A percentile compares a stretch with the other conserved stretches of the same genome.
phyloP scores from a whole-genome alignment of 2,797 vertebrate species.

The Bucorvus abyssinicus region DNA sequence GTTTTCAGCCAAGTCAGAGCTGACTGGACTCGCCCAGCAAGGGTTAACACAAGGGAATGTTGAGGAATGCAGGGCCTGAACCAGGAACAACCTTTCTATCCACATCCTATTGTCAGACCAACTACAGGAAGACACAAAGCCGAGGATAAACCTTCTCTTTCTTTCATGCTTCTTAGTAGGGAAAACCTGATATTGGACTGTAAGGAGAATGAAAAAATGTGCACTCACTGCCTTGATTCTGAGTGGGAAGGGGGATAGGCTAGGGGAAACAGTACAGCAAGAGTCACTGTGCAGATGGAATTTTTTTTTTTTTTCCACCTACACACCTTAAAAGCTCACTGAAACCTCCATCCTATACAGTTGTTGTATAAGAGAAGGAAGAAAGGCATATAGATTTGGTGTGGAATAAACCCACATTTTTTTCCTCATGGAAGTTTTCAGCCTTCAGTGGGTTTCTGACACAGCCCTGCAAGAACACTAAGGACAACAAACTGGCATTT shows the following conservation, averaged over 20 bases:
- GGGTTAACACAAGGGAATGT: background rate
- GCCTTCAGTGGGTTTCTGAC: background rate
- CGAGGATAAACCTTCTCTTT: conserved; percentile 10
- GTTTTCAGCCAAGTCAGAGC: background rate
- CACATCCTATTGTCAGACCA: background rate
- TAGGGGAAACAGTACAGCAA: background rate
- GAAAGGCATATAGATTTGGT: background rate
- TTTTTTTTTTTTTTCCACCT: background rate
- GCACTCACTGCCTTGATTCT: background rate
- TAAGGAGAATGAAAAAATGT: background rate
- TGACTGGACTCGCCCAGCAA: background rate
- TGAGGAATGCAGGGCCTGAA: background rate
- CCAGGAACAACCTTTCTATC: background rate
- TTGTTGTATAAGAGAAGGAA: background rate
- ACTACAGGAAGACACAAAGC: background rate
- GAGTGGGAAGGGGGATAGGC: background rate
- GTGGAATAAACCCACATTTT: background rate
- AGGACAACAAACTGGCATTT: background rate
- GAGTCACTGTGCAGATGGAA: background rate
- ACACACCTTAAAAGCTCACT: background rate
- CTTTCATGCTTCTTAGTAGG: background rate
- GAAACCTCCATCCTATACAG: background rate
- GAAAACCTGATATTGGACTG: background rate
- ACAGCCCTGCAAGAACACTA: background rate
- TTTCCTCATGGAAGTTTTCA: background rate